These are phyloP conservation scores for Streptopelia turtur DNA, from an alignment of 2,797 vertebrate species.

Conservation along the genomic window DNA sequence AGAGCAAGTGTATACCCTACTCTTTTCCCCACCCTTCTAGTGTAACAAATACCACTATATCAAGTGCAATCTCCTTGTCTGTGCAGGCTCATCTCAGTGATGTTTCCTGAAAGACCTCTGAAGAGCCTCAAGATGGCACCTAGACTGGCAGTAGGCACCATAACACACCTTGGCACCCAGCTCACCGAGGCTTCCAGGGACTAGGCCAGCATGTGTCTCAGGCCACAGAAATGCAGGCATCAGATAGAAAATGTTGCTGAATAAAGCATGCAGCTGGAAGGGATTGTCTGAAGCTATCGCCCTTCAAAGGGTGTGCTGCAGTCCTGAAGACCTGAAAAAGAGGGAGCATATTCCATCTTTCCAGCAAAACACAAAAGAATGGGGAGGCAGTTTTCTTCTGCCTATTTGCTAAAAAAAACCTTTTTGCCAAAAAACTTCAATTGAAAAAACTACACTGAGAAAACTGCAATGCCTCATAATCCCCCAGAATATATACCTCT, in stretches of 20 bases:
- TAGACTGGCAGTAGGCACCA: background rate
- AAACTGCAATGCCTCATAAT: background rate
- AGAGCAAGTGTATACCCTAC: background rate
- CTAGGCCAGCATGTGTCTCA: background rate
- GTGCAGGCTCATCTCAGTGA: background rate
- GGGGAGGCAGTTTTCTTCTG: background rate
- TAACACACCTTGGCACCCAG: background rate
- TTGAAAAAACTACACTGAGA: background rate
- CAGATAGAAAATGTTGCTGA: background rate
- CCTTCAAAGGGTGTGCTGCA: background rate
- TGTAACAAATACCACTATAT: background rate
- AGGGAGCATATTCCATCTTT: background rate
- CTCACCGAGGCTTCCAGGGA: background rate
- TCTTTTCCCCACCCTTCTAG: background rate
- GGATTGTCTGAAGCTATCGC: background rate
- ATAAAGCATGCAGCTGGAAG: background rate
- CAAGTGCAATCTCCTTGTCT: background rate
- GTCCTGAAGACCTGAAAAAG: background rate
- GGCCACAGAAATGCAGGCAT: background rate
- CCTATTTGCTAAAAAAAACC: background rate
- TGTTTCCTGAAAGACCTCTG: background rate
- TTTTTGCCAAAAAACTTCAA: background rate
- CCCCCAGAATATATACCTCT: background rate
- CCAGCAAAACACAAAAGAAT: background rate
- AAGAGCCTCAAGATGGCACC: background rate